Conservation (phyloP, 2,113 vertebrate genomes). For the Menura novaehollandiae region DNA sequence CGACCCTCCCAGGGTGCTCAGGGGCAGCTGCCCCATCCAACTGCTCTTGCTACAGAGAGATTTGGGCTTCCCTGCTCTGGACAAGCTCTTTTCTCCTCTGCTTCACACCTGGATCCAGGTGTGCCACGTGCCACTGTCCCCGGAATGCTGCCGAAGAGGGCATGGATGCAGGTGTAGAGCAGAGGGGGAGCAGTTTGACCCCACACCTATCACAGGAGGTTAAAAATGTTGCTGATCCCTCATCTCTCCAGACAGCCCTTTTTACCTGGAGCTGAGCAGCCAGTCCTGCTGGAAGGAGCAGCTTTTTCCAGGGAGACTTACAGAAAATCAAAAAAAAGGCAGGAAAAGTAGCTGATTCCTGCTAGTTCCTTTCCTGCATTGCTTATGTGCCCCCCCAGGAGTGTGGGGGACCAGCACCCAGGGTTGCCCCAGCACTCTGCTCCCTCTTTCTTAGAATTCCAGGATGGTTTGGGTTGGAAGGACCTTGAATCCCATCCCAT, state of each 20-base stretch:
- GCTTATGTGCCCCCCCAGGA: background rate
- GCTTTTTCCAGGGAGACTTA: background rate
- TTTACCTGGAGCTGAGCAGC: background rate
- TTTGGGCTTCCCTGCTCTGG: background rate
- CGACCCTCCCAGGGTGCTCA: background rate
- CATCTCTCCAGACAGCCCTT: background rate
- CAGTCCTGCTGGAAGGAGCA: background rate
- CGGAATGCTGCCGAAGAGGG: background rate
- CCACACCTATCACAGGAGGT: background rate
- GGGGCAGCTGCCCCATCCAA: background rate
- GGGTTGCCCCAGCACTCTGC: background rate
- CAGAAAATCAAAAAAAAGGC: background rate
- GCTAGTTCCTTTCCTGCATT: background rate
- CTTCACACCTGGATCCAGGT: background rate
- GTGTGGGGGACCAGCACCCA: background rate
- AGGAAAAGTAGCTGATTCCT: background rate
- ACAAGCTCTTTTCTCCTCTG: background rate
- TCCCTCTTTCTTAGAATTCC: background rate
- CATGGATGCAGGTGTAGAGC: background rate
- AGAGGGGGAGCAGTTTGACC: background rate
- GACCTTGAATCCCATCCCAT: background rate
- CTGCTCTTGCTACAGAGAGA: background rate
- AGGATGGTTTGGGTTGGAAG: background rate
- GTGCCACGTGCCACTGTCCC: background rate
- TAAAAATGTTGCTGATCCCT: background rate